These are phyloP conservation scores for Ginglymostoma cirratum DNA, from an alignment of 2,113 vertebrate genomes.

Conservation along the genomic window DNA sequence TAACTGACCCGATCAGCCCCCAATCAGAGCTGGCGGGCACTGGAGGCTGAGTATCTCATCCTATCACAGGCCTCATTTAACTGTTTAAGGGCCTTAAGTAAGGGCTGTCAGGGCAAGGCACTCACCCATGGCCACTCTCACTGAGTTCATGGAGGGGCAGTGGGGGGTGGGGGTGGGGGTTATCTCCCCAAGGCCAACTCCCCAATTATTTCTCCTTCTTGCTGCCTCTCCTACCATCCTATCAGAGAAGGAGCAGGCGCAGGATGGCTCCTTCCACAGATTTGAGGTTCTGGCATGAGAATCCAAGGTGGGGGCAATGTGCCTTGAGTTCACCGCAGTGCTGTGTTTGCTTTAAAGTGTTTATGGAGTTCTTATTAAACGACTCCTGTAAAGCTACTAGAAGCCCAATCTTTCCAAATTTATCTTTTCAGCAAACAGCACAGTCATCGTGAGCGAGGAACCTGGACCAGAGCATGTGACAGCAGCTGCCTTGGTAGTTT, in stretches of 20 bases:
- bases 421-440: not conserved
- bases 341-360: not conserved
- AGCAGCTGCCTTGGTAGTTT: not conserved
- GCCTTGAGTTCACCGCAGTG: not conserved
- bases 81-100: too few relatives aligned
- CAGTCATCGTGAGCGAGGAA: not conserved
- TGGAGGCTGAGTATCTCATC: too few relatives aligned
- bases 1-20: too few relatives aligned
- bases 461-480: not conserved
- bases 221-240: not conserved
- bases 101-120: too few relatives aligned
- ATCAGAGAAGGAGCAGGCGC: not conserved
- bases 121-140: too few relatives aligned
- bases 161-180: too few relatives aligned
- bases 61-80: too few relatives aligned
- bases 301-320: not conserved
- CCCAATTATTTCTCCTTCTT: too few relatives aligned
- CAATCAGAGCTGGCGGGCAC: too few relatives aligned
- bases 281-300: not conserved
- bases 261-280: not conserved
- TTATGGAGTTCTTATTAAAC: not conserved
- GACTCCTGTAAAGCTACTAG: not conserved
- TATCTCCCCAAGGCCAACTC: too few relatives aligned
- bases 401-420: not conserved
- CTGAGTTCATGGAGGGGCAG: too few relatives aligned